A percentile compares a stretch with the other conserved stretches of the same genome.
These are phyloP conservation scores for Fregata magnificens DNA, from an alignment of 2,113 vertebrate species.

Conservation along the genomic window DNA sequence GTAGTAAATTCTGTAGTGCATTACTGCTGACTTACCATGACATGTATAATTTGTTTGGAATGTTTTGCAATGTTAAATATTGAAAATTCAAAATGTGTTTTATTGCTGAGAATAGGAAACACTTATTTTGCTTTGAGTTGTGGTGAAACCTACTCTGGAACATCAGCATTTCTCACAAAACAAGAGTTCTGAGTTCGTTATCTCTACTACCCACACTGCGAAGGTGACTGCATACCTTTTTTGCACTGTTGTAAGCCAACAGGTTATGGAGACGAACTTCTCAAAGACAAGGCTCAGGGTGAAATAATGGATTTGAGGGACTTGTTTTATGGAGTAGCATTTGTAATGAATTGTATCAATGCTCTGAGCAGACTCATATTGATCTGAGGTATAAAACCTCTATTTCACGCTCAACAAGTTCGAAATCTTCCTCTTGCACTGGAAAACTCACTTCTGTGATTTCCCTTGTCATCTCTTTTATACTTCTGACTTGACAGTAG, in stretches of 20 bases:
- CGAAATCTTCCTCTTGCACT: not conserved
- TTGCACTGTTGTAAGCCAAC: not conserved
- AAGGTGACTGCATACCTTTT: not conserved
- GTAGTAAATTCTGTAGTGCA: not conserved
- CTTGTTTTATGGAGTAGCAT: not conserved
- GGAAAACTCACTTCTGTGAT: not conserved
- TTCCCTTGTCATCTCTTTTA: not conserved
- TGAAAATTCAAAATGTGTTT: not conserved
- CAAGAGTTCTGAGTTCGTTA: not conserved
- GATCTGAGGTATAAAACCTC: not conserved
- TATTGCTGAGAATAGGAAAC: not conserved
- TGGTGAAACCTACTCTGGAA: not conserved
- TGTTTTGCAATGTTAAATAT: not conserved
- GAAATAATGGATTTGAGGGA: not conserved
- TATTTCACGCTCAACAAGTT: not conserved
- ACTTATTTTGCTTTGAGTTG: not conserved
- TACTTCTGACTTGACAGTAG: not conserved
- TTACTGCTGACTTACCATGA: not conserved
- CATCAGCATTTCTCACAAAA: not conserved
- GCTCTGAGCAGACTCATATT: not conserved
- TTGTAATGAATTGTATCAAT: not conserved
- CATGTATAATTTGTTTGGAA: not conserved
- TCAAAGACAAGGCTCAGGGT: not conserved
- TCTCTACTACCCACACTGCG: not conserved
- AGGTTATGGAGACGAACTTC: not conserved